Percentiles rank a stretch among this genome's conserved stretches.
These are phyloP conservation scores for Molothrus ater DNA, from an alignment of 2,797 vertebrate species.

Conservation along the genomic window DNA sequence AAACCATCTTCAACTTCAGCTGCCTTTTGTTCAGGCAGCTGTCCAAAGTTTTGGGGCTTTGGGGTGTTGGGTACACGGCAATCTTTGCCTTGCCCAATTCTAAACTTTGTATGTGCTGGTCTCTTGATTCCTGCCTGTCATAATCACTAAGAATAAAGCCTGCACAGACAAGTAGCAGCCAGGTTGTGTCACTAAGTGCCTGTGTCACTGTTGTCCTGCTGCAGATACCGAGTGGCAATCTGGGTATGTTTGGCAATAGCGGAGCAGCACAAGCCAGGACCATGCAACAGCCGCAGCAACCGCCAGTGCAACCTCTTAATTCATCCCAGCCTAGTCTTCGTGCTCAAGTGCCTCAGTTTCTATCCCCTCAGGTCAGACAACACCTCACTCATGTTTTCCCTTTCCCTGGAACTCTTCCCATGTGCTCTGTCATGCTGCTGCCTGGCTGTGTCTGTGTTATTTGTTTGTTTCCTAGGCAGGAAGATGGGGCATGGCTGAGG, in stretches of 20 bases:
- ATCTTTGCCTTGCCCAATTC: neutral
- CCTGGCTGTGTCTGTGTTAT: neutral
- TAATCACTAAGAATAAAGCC: neutral
- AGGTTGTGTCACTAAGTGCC: neutral
- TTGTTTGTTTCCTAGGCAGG: neutral
- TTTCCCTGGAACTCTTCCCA: neutral
- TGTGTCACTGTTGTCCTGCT: neutral
- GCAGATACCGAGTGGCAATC: constrained; percentile 93
- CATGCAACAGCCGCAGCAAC: constrained; percentile 88
- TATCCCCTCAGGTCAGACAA: constrained; percentile 94
- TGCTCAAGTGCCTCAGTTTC: constrained; percentile 99
- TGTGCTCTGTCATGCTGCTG: neutral
- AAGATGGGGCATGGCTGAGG: neutral
- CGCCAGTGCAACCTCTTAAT: constrained; percentile 95
- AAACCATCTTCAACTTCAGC: neutral
- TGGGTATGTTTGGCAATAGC: constrained; percentile 95
- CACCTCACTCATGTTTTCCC: neutral
- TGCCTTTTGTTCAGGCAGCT: neutral
- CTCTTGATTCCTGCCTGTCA: neutral
- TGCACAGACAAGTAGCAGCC: neutral
- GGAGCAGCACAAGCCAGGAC: constrained; percentile 98
- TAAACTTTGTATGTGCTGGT: neutral
- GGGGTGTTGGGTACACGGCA: neutral
- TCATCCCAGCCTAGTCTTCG: constrained; percentile 99
- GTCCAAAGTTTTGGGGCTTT: neutral